Evolutionary conservation across 2,797 vertebrate genomes (phyloP), one percentile per base, ranked within the genome.

Genomic region (Notoglanidium macrostoma): DNA sequence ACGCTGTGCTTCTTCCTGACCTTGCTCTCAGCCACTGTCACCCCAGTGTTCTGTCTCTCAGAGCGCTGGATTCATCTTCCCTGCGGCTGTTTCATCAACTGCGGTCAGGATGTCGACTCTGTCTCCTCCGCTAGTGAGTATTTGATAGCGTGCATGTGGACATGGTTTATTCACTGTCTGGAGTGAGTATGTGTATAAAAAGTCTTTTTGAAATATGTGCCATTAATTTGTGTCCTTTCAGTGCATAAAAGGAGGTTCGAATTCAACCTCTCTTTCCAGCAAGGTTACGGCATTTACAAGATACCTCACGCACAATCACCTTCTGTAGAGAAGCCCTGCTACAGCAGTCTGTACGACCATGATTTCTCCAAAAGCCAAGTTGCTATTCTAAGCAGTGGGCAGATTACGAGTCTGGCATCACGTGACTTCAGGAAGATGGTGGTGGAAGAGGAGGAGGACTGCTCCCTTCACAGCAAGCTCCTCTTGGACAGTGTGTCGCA

Each of bases 31-130:
- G 95, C 96, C 74, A 94, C 95, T 0, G 93, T 97, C 89, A 99
- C 97, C n/a, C 98, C 98, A 0, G 90, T 99, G 79, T 99, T 99
- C 35, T 93, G 97, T 88, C 94, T 99, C 89, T 99, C 98, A 0
- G 96, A 98, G 92, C 96, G 92, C 90, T 99, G 98, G 98, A 95
- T 96, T 89, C 98, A 99, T 93, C 94, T 99, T 92, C 98, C 98
- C 21, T 99, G 98, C 12, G 98, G 98, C 89, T 99, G 98, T 94
- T 96, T 98, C 93, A 97, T 99, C 94, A 97, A 98, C 89, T 99
- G 98, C 94, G 95, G 94, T 86, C 95, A 90, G 90, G 94, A 93
- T 46, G 90, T 91, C 61, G 76, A 90, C 14, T 93, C 96, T 0
- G 93, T 95, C 54, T 93, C 95, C 44, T 91, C 92, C 92, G 95